phyloP scores from a whole-genome alignment of 2,113 vertebrate species.

The Laterallus jamaicensis region DNA sequence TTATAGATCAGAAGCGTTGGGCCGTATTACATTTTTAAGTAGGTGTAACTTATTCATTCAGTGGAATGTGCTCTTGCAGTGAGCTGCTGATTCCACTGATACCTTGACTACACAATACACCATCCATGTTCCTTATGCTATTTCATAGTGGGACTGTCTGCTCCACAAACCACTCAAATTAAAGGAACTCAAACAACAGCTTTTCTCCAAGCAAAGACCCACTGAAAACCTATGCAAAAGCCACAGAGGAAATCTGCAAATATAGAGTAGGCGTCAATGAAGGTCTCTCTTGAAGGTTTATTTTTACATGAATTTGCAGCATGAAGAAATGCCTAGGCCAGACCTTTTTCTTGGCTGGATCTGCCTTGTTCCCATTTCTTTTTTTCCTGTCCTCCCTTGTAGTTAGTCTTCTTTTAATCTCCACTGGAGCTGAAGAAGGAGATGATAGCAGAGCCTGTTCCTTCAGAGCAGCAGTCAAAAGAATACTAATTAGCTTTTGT shows the following conservation, averaged over 20 bases:
- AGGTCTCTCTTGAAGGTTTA: background rate
- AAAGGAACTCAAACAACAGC: background rate
- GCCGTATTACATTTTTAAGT: slow-evolving; percentile 10
- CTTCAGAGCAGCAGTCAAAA: background rate
- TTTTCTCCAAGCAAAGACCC: background rate
- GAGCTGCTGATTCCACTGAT: background rate
- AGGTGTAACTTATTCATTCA: background rate
- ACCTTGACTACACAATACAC: accelerated
- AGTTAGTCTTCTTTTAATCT: background rate
- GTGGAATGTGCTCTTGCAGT: background rate
- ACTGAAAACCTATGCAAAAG: background rate
- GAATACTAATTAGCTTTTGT: slow-evolving; percentile 4
- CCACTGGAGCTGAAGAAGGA: background rate
- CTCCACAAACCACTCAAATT: background rate
- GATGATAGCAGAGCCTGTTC: background rate
- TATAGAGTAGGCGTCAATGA: background rate
- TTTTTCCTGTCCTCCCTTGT: background rate
- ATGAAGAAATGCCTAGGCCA: background rate
- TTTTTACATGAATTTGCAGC: background rate
- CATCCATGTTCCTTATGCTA: background rate
- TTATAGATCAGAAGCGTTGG: background rate
- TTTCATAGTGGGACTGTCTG: background rate
- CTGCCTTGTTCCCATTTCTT: background rate
- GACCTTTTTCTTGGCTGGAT: background rate
- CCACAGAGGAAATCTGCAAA: background rate